Base-by-base conservation (phyloP, 2,888 invertebrate species). In the Carcina quercana region DNA sequence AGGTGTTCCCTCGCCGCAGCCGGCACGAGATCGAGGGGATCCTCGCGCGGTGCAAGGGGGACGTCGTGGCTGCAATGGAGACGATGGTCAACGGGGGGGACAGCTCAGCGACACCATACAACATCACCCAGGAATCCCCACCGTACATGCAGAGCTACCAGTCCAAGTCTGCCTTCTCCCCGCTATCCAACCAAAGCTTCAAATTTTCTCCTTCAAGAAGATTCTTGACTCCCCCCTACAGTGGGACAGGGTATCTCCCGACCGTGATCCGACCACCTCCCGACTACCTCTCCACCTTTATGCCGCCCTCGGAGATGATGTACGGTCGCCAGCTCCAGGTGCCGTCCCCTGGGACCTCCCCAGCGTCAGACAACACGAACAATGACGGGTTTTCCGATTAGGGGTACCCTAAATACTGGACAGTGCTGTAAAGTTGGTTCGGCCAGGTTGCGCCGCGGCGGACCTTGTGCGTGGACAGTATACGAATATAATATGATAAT, bases 31-130 rank as follows among this genome's bases (percentile, higher is more conserved):
- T 97, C 1, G 96, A 97, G 65, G 88, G 91, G 3, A 88, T 95
- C 25, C 82, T 97, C 12, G 91, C 93, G 45, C 87, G 93, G 38
- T 94, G 92, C 67, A 90, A 93, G 67, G 95, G 95, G 0, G 96
- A 97, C 63, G 93, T 96, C 0, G 89, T 97, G 0, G 92, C 95
- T 48, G 96, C 97, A 0, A 97, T 97, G 89, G 97, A 97, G 61
- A 89, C 93, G 60, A 90, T 97, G 86, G 87, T 94, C 8, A 90
- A 91, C 41, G 90, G 90, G 1, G 85, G 66, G 0, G 78, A 74
- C 8, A 48, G 13, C 5, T 10, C 75, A 38, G 34, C 63, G 38
- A 34, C 59, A 56, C 38, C 76, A 48, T 80, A 78, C 48, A 71
- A 64, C 30, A 45, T 82, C 24, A 73, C 70, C 0, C 82, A 82